These are phyloP conservation scores for Eleutherodactylus coqui DNA, from an alignment of 2,797 vertebrate genomes.

Conservation along the genomic window DNA sequence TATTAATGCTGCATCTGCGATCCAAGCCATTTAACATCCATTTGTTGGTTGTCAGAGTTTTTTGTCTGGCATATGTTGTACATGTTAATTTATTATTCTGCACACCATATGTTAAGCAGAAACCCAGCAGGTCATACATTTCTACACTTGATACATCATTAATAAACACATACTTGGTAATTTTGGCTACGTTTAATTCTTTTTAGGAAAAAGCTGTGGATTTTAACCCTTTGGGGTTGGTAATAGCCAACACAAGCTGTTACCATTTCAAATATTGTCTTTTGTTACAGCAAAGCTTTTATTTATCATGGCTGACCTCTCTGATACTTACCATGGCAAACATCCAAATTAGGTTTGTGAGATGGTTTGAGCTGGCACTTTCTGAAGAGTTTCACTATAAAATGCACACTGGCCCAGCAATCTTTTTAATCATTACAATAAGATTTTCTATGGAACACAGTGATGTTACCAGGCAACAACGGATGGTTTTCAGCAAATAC, in stretches of 20 bases:
- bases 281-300: not conserved
- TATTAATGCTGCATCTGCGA: not conserved
- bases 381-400: not conserved
- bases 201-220: not conserved
- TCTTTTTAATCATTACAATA: conserved; percentile 21
- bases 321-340: not conserved
- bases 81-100: conserved; percentile 8
- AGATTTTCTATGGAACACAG: not conserved
- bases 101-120: conserved; percentile 13
- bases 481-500: not conserved
- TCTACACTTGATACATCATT: not conserved
- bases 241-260: not conserved
- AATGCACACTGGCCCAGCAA: not conserved
- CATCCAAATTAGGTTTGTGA: not conserved
- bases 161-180: not conserved
- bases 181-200: not conserved
- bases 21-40: conserved; percentile 11
- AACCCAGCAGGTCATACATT: conserved; percentile 14
- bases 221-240: not conserved
- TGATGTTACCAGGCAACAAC: not conserved
- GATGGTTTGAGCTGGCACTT: not conserved
- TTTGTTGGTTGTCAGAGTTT: not conserved
- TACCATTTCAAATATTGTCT: not conserved
- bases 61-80: conserved; percentile 21
- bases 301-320: conserved; percentile 7